Evolutionary conservation across 2,888 invertebrate species (phyloP).

Genomic region (Danaus chrysippus): DNA sequence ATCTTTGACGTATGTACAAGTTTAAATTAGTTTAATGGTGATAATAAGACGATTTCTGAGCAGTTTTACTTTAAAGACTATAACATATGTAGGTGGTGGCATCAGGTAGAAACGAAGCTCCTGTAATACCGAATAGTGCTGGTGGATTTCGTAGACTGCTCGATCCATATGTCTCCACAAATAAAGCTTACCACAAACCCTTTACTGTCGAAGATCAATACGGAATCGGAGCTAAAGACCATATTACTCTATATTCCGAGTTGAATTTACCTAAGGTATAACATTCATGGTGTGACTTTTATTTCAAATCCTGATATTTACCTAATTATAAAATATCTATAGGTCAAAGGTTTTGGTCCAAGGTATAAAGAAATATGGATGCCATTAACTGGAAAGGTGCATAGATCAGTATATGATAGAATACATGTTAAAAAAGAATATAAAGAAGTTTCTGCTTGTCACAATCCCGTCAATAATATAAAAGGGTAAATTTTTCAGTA

Average conservation of each 20-base stretch:
- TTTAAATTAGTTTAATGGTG: neutral
- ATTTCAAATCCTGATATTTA: neutral
- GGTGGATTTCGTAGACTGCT: conserved; percentile 52
- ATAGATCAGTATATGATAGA: conserved; percentile 60
- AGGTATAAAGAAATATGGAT: conserved; percentile 67
- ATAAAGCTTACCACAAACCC: conserved; percentile 53
- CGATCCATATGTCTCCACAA: conserved; percentile 66
- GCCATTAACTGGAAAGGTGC: conserved; percentile 57
- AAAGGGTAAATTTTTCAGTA: conserved; percentile 50
- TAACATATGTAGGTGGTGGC: conserved; percentile 52
- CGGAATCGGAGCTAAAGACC: conserved; percentile 66
- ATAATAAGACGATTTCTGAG: too few species aligned
- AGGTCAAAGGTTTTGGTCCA: conserved; percentile 69
- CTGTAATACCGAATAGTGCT: conserved; percentile 52
- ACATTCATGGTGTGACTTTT: neutral
- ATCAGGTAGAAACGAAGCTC: conserved; percentile 63
- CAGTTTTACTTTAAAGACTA: neutral
- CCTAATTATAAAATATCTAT: neutral
- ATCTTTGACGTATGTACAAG: conserved; percentile 60
- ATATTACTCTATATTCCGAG: conserved; percentile 67
- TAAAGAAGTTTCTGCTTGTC: conserved; percentile 64
- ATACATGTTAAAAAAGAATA: conserved; percentile 66
- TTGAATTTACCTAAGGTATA: conserved; percentile 57
- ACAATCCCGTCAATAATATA: conserved; percentile 65
- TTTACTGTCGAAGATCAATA: conserved; percentile 62